Percentiles rank a stretch among this genome's conserved stretches.
These are phyloP conservation scores for Mesochorus sp. DNA, from an alignment of 2,888 invertebrate species.

Conservation along the genomic window DNA sequence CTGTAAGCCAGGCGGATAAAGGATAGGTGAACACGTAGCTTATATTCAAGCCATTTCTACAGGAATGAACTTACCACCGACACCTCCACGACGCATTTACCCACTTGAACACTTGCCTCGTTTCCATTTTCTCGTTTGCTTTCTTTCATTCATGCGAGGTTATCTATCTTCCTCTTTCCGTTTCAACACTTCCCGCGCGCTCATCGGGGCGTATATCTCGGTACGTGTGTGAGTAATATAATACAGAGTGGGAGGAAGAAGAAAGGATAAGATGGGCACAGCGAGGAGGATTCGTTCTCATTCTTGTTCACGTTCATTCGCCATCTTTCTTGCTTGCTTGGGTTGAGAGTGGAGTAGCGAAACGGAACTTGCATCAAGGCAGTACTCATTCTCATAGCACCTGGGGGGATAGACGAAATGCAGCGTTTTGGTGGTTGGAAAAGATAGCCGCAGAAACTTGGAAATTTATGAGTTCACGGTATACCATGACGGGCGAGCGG, in stretches of 20 bases:
- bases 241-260: constrained; percentile 71
- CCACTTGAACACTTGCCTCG: constrained; percentile 8
- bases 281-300: constrained; percentile 19
- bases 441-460: constrained; percentile 77
- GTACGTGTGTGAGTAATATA: constrained; percentile 68
- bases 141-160: no score
- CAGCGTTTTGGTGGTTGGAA: constrained; percentile 64
- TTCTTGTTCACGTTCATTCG: constrained; percentile 4
- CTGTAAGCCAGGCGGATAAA: constrained; percentile 12
- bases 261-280: constrained; percentile 63
- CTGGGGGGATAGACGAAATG: constrained; percentile 16
- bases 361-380: constrained; percentile 27
- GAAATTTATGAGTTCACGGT: constrained; percentile 72
- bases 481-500: constrained; percentile 2
- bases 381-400: constrained; percentile 22
- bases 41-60: constrained; percentile 10
- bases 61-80: constrained; percentile 19
- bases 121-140: constrained; percentile 13
- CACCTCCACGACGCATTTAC: constrained; percentile 15
- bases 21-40: constrained; percentile 29
- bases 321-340: constrained; percentile 22
- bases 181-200: constrained; percentile 2
- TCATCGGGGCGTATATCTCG: constrained; percentile 34
- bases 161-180: constrained; percentile 2
- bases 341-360: constrained; percentile 28